Conservation (phyloP, 2,888 invertebrate genomes). For the Eupithecia insigniata region DNA sequence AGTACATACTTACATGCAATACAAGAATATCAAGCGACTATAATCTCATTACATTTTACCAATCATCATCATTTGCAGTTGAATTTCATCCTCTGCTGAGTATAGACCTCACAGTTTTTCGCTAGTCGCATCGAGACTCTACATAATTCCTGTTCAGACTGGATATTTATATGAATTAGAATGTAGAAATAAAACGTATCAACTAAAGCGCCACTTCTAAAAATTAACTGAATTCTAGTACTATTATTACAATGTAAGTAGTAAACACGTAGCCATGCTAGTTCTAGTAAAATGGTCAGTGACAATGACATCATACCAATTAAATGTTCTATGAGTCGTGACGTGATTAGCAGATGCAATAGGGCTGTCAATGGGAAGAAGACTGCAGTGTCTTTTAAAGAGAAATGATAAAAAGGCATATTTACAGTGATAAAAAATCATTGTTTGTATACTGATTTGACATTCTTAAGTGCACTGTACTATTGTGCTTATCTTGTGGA, state of each 20-base stretch:
- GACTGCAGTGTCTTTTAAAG: background rate
- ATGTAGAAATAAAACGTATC: background rate
- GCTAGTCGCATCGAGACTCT: background rate
- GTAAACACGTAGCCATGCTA: constrained; percentile 38
- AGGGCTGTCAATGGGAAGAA: constrained; percentile 16
- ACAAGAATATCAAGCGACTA: background rate
- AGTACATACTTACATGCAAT: background rate
- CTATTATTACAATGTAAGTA: constrained; percentile 46
- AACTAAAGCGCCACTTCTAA: constrained; percentile 21
- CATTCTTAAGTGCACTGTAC: background rate
- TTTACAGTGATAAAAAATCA: background rate
- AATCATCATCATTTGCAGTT: background rate
- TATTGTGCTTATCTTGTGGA: background rate
- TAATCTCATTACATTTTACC: background rate
- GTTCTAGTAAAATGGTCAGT: constrained; percentile 45
- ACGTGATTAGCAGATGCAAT: constrained; percentile 36
- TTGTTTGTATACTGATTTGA: background rate
- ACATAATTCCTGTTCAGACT: background rate
- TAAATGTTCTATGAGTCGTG: constrained; percentile 46
- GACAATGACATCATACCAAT: constrained; percentile 55
- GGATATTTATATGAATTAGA: background rate
- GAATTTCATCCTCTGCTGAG: background rate
- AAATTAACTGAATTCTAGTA: constrained; percentile 34
- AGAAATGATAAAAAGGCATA: background rate
- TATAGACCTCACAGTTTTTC: background rate